Percentiles rank a stretch among this genome's conserved stretches.
Conservation (phyloP, 2,797 vertebrate genomes). For the Gymnothorax reevesii region DNA sequence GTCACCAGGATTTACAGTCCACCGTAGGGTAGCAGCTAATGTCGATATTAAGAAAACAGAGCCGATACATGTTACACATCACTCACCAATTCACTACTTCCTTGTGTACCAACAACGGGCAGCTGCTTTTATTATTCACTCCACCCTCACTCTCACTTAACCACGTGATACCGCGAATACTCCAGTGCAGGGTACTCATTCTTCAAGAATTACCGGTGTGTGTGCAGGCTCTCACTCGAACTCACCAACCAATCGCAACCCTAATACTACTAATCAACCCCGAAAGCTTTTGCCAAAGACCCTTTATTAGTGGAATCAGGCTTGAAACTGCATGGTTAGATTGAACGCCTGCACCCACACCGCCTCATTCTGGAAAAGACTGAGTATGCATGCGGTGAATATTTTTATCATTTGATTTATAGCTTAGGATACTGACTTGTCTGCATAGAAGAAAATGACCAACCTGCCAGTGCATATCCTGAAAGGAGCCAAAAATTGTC, state of each 20-base stretch:
- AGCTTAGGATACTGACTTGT: slow-evolving; percentile 51
- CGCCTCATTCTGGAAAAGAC: too few species aligned
- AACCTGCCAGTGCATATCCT: neutral
- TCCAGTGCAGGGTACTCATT: too few species aligned
- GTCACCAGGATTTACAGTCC: neutral
- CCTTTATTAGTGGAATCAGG: too few species aligned
- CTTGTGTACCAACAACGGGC: slow-evolving; percentile 53
- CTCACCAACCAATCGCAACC: too few species aligned
- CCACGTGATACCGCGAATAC: slow-evolving; percentile 25
- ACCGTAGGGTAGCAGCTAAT: neutral
- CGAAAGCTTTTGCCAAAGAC: too few species aligned
- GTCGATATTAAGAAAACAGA: slow-evolving; percentile 13
- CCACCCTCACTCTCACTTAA: slow-evolving; percentile 63
- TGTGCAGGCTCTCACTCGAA: too few species aligned
- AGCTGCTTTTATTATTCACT: slow-evolving; percentile 70
- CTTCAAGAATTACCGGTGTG: too few species aligned
- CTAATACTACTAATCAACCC: too few species aligned
- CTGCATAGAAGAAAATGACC: neutral
- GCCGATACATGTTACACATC: neutral
- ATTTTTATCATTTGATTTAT: slow-evolving; percentile 44
- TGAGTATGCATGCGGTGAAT: neutral
- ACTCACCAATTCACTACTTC: slow-evolving; percentile 68
- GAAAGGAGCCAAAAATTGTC: neutral
- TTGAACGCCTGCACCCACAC: too few species aligned
- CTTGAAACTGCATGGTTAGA: too few species aligned